Evolutionary conservation across 2,113 vertebrate genomes (phyloP).

Genomic region (Pantherophis guttatus): DNA sequence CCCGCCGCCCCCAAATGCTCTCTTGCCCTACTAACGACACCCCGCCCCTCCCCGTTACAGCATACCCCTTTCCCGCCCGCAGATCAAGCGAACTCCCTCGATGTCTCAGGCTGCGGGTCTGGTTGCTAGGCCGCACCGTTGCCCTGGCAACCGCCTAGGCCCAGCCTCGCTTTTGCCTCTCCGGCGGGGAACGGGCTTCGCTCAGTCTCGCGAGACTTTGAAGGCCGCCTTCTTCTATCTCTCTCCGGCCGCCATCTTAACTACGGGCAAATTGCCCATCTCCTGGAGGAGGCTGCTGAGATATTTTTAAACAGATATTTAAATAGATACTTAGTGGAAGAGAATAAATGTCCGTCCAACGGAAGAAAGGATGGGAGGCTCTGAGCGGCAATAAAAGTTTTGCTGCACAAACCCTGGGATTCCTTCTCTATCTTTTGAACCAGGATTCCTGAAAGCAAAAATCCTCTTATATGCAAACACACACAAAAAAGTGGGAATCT

Average conservation of each 20-base stretch:
- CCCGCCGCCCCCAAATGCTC: not conserved
- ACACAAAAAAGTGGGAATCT: not conserved
- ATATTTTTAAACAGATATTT: no score
- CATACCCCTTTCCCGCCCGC: not conserved
- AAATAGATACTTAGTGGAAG: no score
- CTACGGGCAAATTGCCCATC: not conserved
- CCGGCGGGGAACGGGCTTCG: rapidly evolving
- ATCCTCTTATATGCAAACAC: no score
- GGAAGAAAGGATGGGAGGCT: no score
- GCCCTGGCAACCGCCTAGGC: slow-evolving; percentile 30
- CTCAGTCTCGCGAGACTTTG: not conserved
- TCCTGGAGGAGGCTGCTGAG: no score
- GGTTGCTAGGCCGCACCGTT: slow-evolving; percentile 22
- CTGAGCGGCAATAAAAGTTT: no score
- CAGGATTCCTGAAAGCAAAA: no score
- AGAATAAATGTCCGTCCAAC: no score
- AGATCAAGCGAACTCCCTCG: not conserved
- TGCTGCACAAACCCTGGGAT: no score
- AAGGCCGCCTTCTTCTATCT: not conserved
- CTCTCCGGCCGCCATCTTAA: not conserved
- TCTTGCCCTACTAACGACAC: not conserved
- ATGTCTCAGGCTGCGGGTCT: not conserved
- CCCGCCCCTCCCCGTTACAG: not conserved
- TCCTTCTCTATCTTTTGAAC: no score
- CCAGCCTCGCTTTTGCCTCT: not conserved